A percentile compares a stretch with the other conserved stretches of the same genome.
phyloP scores from a whole-genome alignment of 2,888 invertebrate genomes.

The Nyleta sp. region DNA sequence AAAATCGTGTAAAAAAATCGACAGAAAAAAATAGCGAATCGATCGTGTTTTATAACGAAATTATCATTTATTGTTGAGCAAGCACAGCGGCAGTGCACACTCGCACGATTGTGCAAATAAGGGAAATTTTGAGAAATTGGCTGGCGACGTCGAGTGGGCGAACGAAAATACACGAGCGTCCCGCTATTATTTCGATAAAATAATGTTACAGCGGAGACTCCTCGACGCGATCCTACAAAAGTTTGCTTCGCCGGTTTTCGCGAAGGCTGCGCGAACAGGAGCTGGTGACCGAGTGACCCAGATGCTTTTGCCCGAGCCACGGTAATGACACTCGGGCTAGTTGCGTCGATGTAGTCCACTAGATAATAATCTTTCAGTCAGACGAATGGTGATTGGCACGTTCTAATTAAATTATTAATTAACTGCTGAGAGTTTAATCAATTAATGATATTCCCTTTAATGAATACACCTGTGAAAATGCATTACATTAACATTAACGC shows the following conservation, averaged over 20 bases:
- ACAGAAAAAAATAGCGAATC: too few species aligned
- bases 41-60: too few species aligned
- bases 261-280: conserved; percentile 57
- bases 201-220: conserved; percentile 56
- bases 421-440: conserved; percentile 42
- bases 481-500: conserved; percentile 37
- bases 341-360: conserved; percentile 49
- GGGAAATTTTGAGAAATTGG: conserved; percentile 49
- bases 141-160: conserved; percentile 29
- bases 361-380: conserved; percentile 58
- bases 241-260: conserved; percentile 57
- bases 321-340: conserved; percentile 56
- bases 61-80: too few species aligned
- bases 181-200: conserved; percentile 60
- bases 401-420: conserved; percentile 59
- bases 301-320: conserved; percentile 60
- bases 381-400: conserved; percentile 40
- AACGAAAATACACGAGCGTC: conserved; percentile 34
- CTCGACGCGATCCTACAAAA: conserved; percentile 58
- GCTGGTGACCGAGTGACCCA: conserved; percentile 66
- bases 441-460: conserved; percentile 50
- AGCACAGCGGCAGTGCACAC: too few species aligned
- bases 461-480: conserved; percentile 28
- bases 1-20: too few species aligned
- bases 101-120: not conserved